Base-by-base conservation (phyloP, 2,113 vertebrate genomes). In the Regulus satrapa region DNA sequence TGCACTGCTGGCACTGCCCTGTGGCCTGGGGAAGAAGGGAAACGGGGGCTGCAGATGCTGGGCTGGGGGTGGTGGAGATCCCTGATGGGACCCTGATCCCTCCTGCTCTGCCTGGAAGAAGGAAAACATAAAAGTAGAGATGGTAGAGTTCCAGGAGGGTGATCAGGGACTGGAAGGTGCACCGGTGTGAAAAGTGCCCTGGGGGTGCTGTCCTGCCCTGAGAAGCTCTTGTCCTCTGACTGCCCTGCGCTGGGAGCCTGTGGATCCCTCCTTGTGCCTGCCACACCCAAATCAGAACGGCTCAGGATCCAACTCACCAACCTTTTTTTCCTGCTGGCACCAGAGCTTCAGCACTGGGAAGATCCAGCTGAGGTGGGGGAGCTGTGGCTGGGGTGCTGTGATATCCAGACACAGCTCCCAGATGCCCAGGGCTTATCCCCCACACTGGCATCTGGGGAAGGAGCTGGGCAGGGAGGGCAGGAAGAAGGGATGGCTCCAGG, bases 191-290 rank as follows among this genome's bases (percentile, higher is more conserved):
- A 40, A 24, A 25, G 52, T 46, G 58, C 4, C 32, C 25, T 49
- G 48, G 34, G 25, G 8, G 6, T 81, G 54, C 7, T 68, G 6
- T 80, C 49, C 45, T 48, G 16, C 48, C 26, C 28, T 25, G 40
- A 72, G 84, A 8, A 71, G 18, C 14, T 87, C 25, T 80, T 41
- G 12, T 25, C 9, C 4, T 55, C 51, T 80, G 18, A 5, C 18
- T 32, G 41, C 6, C 25, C 46, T 41, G 40, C 21, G 18, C 28
- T 62, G 61, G 41, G 29, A 92, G 11, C 41, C 45, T 45, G 32
- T 1, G 5, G 25, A 25, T 48, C 0, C 0, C 4, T 26, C 45
- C 54, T 46, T 45, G 24, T 29, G 4, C 38, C 56, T 78, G 41
- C 18, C 2, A 2, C 62, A 29, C 21, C 48, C 16, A 3, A 51